Percentiles rank a stretch among this genome's conserved stretches.
phyloP scores from a whole-genome alignment of 2,113 vertebrate species.

The Climacteris rufus region DNA sequence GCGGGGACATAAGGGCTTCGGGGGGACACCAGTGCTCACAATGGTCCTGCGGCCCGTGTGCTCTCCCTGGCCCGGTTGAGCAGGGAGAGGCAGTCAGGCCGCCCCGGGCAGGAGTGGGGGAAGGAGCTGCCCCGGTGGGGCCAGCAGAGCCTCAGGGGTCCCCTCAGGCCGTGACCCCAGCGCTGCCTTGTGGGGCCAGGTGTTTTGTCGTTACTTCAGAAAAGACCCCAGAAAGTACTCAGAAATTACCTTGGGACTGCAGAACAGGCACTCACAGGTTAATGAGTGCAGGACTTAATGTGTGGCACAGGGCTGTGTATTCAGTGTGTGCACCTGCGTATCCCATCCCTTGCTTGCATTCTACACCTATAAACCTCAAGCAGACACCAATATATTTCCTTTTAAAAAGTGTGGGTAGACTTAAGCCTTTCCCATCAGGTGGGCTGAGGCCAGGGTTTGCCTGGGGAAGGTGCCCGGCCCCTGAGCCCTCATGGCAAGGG shows the following conservation, averaged over 20 bases:
- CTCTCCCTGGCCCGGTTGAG: background rate
- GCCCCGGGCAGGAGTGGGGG: background rate
- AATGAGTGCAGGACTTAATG: background rate
- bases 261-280: accelerated
- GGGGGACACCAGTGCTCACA: background rate
- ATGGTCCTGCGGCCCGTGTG: accelerated
- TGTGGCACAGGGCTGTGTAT: accelerated
- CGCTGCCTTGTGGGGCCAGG: accelerated
- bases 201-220: accelerated
- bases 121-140: too few relatives aligned
- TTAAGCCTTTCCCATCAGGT: background rate
- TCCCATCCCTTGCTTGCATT: accelerated
- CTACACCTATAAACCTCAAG: accelerated
- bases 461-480: accelerated
- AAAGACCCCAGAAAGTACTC: background rate
- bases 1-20: too few relatives aligned
- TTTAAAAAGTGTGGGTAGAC: accelerated
- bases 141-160: too few relatives aligned
- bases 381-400: accelerated
- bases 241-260: accelerated
- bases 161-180: background rate
- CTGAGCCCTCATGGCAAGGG: accelerated
- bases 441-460: background rate
- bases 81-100: too few relatives aligned
- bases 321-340: accelerated